Conservation (phyloP, 2,797 vertebrate species). For the Thripadectes ignobilis region DNA sequence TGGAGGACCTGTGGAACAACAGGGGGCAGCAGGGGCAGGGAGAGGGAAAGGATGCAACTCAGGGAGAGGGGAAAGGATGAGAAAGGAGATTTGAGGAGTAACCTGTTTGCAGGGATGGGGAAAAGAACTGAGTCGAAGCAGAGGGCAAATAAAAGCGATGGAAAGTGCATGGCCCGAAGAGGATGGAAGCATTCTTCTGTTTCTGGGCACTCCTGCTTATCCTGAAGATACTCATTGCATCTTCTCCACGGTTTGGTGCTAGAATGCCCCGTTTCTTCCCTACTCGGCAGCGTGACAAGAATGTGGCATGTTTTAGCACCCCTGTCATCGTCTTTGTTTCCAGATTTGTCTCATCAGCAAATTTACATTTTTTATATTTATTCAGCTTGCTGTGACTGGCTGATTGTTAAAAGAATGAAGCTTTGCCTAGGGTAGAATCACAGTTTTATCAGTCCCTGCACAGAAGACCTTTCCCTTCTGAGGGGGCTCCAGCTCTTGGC, state of each 20-base stretch:
- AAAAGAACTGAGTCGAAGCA: not conserved
- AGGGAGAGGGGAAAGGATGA: not conserved
- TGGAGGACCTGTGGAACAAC: not conserved
- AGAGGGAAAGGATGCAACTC: too few species aligned
- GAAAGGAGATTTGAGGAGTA: not conserved
- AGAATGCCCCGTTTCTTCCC: not conserved
- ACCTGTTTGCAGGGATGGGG: fast-evolving
- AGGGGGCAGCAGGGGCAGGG: not conserved
- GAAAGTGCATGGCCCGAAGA: not conserved
- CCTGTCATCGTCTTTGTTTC: not conserved
- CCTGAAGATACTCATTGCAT: not conserved
- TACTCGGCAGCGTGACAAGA: not conserved
- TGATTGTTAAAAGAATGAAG: not conserved
- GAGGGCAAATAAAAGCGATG: not conserved
- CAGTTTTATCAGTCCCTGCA: not conserved
- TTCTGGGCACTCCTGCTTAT: not conserved
- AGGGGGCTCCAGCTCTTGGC: not conserved
- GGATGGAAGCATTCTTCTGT: not conserved
- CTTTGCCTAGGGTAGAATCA: not conserved
- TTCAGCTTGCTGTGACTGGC: not conserved
- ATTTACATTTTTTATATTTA: not conserved
- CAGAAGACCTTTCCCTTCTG: not conserved
- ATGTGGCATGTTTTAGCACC: not conserved
- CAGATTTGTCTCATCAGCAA: not conserved
- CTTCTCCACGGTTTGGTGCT: not conserved